phyloP scores from a whole-genome alignment of 2,888 invertebrate species.

The Osedax fenrisi region DNA sequence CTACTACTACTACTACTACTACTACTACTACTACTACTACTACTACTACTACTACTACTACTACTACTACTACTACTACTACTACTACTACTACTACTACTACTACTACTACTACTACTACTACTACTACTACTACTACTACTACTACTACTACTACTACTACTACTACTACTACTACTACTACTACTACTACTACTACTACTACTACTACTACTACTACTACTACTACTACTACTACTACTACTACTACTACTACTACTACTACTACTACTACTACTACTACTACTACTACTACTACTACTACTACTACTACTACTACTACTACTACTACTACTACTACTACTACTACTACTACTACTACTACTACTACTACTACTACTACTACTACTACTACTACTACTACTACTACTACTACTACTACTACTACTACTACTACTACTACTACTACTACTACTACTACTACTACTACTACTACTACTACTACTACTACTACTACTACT shows the following conservation, averaged over 20 bases:
- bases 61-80: constrained; percentile 16
- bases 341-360: not conserved
- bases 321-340: constrained; percentile 18
- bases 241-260: constrained; percentile 15
- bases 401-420: not conserved
- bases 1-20: constrained; percentile 21
- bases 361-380: constrained; percentile 4
- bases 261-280: constrained; percentile 18
- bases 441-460: not conserved
- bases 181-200: constrained; percentile 21
- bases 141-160: constrained; percentile 20
- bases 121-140: constrained; percentile 17
- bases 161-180: constrained; percentile 23
- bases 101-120: constrained; percentile 24
- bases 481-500: constrained; percentile 11
- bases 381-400: not conserved
- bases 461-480: not conserved
- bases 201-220: constrained; percentile 19
- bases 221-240: constrained; percentile 7
- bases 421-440: not conserved
- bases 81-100: constrained; percentile 20
- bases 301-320: constrained; percentile 24
- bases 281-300: constrained; percentile 21
- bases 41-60: constrained; percentile 26
- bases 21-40: constrained; percentile 19